Evolutionary conservation across 2,888 invertebrate genomes (phyloP), one percentile per base, ranked within the genome.

Genomic region (Salticus scenicus): DNA sequence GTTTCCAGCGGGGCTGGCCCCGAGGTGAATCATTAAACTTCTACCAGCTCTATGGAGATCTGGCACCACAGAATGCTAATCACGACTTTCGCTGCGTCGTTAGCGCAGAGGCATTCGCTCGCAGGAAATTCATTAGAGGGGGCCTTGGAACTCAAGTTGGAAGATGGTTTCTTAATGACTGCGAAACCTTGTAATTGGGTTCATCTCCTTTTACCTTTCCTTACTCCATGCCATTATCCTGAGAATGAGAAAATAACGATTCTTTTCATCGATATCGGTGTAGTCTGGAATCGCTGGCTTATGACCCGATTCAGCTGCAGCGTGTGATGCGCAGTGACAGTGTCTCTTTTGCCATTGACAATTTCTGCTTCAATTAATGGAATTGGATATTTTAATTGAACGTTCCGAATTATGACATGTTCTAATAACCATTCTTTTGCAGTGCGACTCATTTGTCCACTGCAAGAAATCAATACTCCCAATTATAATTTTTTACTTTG

Each of bases 111-210:
- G 63, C 42, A 75, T 70, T 82, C 42, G 41, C 27, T 63, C 47
- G 82, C 82, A 76, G 82, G 82, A 83, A 83, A 83, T 83, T 83
- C 82, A 83, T 83, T 83, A 82, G 42, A 51, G 64, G 66, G 64
- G 30, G 64, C 64, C 79, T 72, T 66, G 42, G 72, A 67, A 42
- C 37, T 33, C 69, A n/a, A 47, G 31, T 63, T 66, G 63, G 66
- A 74, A 70, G 75, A 82, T 75, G 74, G 75, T 41, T 67, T 76
- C 82, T 76, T 83, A 83, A 83, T 83, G 82, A 83, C 82, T 83
- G 27, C 28, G 66, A 72, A 72, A 80, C 70, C 63, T 83, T 83
- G 76, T 79, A 71, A 83, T 76, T 76, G 69, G 82, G 76, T 57
- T 76, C 82, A 76, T 83, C 82, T 76, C 72, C 64, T 28, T 12